These are phyloP conservation scores for Drosophila parabipectinata DNA, from an alignment of 1,140 invertebrate genomes.

Conservation along the genomic window DNA sequence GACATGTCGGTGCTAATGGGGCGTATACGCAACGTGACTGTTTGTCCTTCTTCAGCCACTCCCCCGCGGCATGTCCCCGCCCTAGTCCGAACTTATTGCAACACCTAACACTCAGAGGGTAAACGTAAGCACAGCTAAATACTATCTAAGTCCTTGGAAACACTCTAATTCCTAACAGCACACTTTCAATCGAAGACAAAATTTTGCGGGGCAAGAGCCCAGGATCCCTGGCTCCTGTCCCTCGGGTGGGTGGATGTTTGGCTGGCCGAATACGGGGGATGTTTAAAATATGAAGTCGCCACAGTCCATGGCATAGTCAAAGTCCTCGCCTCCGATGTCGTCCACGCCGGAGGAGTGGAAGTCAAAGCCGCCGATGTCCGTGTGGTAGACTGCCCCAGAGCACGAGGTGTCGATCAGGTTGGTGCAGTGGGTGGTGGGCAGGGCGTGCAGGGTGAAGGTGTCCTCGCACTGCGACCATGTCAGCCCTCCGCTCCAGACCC, in stretches of 20 bases:
- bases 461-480: constrained; percentile 87
- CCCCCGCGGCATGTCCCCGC: neutral
- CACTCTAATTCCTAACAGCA: neutral
- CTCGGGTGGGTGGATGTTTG: constrained; percentile 37
- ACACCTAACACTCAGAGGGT: constrained; percentile 37
- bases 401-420: constrained; percentile 86
- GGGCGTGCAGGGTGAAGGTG: constrained; percentile 86
- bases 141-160: constrained; percentile 26
- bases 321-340: constrained; percentile 86
- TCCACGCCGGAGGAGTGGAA: constrained; percentile 85
- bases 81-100: constrained; percentile 7
- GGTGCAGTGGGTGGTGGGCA: constrained; percentile 86
- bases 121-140: constrained; percentile 27
- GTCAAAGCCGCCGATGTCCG: constrained; percentile 86
- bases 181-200: constrained; percentile 7
- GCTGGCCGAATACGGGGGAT: constrained; percentile 1
- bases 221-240: constrained; percentile 2
- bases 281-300: constrained; percentile 87
- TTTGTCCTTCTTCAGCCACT: neutral
- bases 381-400: constrained; percentile 86
- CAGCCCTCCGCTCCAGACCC: constrained; percentile 87
- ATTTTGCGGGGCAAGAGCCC: constrained; percentile 7
- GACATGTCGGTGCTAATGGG: constrained; percentile 8
- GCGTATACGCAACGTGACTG: constrained; percentile 41
- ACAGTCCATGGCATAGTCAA: constrained; percentile 87